These are phyloP conservation scores for Drosophila yooni DNA, from an alignment of 2,888 invertebrate species.

Conservation along the genomic window DNA sequence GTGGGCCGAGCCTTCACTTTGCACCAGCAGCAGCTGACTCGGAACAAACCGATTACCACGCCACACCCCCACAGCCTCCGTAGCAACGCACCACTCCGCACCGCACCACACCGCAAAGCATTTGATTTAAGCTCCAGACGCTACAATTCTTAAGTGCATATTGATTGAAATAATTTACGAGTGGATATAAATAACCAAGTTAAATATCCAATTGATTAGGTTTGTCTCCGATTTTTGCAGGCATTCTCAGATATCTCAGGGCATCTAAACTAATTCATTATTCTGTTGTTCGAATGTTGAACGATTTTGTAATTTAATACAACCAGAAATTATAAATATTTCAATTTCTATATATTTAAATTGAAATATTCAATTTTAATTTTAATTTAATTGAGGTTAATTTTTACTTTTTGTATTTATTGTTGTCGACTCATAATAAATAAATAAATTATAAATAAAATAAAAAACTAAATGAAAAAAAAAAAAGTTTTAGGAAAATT, in stretches of 20 bases:
- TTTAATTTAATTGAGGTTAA: not conserved
- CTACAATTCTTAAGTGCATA: constrained; percentile 26
- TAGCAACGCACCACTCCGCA: too few relatives aligned
- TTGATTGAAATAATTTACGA: constrained; percentile 39
- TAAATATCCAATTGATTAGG: not conserved
- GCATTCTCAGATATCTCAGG: not conserved
- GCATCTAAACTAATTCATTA: not conserved
- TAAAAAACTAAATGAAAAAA: not conserved
- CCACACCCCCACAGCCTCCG: not conserved
- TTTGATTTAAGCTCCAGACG: constrained; percentile 15
- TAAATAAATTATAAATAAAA: not conserved
- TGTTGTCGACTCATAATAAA: not conserved
- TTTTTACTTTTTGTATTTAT: not conserved
- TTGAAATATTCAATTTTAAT: not conserved
- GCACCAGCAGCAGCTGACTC: constrained; percentile 47
- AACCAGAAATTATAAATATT: not conserved
- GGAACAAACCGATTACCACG: constrained; percentile 51
- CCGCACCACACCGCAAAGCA: constrained; percentile 1
- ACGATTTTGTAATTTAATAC: not conserved
- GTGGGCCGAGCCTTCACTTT: constrained; percentile 57
- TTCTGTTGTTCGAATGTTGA: not conserved
- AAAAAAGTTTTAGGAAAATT: too few relatives aligned
- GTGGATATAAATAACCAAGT: constrained; percentile 14
- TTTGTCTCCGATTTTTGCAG: not conserved
- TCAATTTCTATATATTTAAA: not conserved